Conservation (phyloP, 2,797 vertebrate genomes). For the Atherinosoma microstoma region DNA sequence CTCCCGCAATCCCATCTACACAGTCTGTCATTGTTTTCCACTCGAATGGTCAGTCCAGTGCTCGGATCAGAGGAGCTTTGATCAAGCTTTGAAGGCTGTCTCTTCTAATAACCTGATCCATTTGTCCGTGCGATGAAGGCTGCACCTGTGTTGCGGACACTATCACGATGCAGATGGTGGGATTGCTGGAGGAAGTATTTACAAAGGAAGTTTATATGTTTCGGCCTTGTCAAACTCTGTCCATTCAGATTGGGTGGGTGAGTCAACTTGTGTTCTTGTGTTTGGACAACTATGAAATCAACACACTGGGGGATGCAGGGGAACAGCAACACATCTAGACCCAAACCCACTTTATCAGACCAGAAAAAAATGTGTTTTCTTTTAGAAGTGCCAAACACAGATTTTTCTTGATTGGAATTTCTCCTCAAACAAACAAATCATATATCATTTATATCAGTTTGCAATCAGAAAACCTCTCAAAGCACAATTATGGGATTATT, state of each 20-base stretch:
- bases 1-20: constrained; percentile 4
- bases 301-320: constrained; percentile 9
- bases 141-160: constrained; percentile 50
- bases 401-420: not conserved
- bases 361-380: not conserved
- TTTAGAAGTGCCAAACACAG: too few species aligned
- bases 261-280: constrained; percentile 32
- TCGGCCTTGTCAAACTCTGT: constrained; percentile 44
- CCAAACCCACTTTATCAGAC: not conserved
- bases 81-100: constrained; percentile 64
- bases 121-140: constrained; percentile 61
- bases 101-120: constrained; percentile 55
- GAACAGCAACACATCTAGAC: not conserved
- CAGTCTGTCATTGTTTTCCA: constrained; percentile 26
- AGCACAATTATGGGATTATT: not conserved
- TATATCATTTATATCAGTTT: not conserved
- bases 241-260: constrained; percentile 10
- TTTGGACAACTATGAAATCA: constrained; percentile 31
- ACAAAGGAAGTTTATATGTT: constrained; percentile 34
- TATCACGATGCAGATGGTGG: constrained; percentile 10
- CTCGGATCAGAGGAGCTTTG: constrained; percentile 63
- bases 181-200: constrained; percentile 36
- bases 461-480: not conserved
- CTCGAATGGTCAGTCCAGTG: constrained; percentile 38
- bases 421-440: not conserved